A percentile compares a stretch with the other conserved stretches of the same genome.
phyloP scores from a whole-genome alignment of 1,140 invertebrate species.

The Globodera rostochiensis region DNA sequence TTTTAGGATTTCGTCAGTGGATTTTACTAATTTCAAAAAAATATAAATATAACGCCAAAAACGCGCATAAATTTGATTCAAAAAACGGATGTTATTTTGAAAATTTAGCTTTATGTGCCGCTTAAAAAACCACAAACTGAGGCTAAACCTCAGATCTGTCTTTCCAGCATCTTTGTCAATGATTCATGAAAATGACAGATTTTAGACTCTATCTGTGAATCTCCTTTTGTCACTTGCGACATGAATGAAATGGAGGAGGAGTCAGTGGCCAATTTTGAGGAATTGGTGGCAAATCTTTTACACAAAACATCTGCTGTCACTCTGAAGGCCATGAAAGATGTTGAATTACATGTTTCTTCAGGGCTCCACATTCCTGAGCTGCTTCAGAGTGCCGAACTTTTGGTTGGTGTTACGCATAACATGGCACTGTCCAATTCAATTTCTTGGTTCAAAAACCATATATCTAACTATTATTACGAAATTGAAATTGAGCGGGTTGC shows the following conservation, averaged over 20 bases:
- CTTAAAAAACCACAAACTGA: too few relatives aligned
- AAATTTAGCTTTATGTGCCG: too few relatives aligned
- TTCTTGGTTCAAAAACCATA: not conserved
- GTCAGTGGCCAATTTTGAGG: not conserved
- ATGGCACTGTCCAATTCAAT: too few relatives aligned
- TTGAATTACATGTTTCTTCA: not conserved
- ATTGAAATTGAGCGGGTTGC: not conserved
- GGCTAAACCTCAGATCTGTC: too few relatives aligned
- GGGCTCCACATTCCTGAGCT: slow-evolving; percentile 5
- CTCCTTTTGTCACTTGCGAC: not conserved
- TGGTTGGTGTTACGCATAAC: not conserved
- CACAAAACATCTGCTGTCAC: slow-evolving; percentile 12
- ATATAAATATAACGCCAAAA: too few relatives aligned
- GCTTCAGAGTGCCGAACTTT: slow-evolving; percentile 13
- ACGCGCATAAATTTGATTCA: too few relatives aligned
- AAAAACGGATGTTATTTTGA: too few relatives aligned
- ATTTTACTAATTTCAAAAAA: too few relatives aligned
- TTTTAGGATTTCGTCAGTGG: too few relatives aligned
- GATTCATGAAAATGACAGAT: too few relatives aligned
- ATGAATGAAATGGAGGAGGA: not conserved
- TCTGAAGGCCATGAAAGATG: slow-evolving; percentile 12
- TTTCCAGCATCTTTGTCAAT: too few relatives aligned
- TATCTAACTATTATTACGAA: not conserved
- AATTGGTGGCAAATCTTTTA: slow-evolving; percentile 24
- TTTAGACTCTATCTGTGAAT: too few relatives aligned